Evolutionary conservation across 2,797 vertebrate species (phyloP).

Genomic region (Pygocentrus nattereri): DNA sequence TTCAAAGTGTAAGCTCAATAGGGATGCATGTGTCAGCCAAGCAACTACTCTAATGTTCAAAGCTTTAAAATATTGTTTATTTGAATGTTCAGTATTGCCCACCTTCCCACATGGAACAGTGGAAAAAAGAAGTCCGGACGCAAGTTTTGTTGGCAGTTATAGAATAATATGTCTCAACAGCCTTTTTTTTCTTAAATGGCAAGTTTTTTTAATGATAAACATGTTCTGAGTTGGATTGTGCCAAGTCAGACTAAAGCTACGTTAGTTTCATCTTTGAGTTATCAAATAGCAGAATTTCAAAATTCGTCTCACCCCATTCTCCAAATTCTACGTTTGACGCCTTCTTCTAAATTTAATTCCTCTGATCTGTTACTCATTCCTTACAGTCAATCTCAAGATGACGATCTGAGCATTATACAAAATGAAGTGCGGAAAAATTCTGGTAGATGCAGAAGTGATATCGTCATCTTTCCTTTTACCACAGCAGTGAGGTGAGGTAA

Average conservation of each 20-base stretch:
- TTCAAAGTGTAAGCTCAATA: neutral
- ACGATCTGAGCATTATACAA: neutral
- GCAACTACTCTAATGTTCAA: neutral
- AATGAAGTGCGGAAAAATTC: neutral
- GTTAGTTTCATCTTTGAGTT: neutral
- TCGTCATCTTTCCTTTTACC: neutral
- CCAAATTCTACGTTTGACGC: neutral
- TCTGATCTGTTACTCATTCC: neutral
- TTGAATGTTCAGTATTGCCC: neutral
- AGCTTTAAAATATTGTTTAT: neutral
- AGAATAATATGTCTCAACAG: neutral
- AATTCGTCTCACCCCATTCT: neutral
- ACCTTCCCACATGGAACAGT: neutral
- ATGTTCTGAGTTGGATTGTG: neutral
- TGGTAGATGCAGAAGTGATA: neutral
- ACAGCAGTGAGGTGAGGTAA: neutral
- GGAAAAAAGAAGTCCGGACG: neutral
- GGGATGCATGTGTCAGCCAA: neutral
- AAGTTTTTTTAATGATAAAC: neutral
- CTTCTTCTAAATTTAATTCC: neutral
- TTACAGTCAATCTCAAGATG: neutral
- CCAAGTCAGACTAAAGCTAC: neutral
- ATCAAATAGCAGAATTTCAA: neutral
- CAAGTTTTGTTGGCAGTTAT: no score
- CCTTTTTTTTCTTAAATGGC: neutral